Evolutionary conservation across 2,797 vertebrate genomes (phyloP), one percentile per base, ranked within the genome.

Genomic region (Crenuchus spilurus): DNA sequence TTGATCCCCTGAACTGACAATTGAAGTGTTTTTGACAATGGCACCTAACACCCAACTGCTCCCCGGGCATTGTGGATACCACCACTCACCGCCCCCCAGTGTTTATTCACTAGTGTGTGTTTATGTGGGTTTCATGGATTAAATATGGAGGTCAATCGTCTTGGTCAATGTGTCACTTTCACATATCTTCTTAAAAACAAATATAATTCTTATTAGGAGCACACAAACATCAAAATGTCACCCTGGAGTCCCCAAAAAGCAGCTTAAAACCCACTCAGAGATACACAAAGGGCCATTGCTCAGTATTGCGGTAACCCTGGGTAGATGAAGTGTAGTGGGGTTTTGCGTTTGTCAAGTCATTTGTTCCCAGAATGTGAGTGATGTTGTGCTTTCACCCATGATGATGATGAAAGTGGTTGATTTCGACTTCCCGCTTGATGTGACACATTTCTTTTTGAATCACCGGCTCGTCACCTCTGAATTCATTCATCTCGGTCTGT

Each of bases 361-460:
- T 66, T 26, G 42, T 78, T 77, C 77, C 60, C 75, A 77, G 70
- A 71, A 80, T 66, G 46, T 58, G 61, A 73, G 37, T 70, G 77
- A 52, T 61, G 70, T 54, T 60, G 44, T 75, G 75, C 57, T 28
- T 55, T 76, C 46, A 68, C 72, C 51, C 42, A 63, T 66, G 71
- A 46, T 44, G 60, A 72, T 65, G 77, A 58, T 13, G 5, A 75
- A 72, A 66, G 22, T 33, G 26, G 37, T 46, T 33, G 68, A 79
- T 41, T 52, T 77, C 33, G 35, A 66, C 30, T 51, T 63, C 72
- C 68, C 54, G 51, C 74, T 60, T 78, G 44, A 68, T 73, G 52
- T 79, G 63, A 74, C 78, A 70, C 72, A 73, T 64, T 52, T 62
- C 61, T 74, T 82, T 70, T 70, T 80, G 75, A 82, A 75, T 81